Evolutionary conservation across 2,113 vertebrate genomes (phyloP).

Genomic region (Pomatorhinus ruficollis): DNA sequence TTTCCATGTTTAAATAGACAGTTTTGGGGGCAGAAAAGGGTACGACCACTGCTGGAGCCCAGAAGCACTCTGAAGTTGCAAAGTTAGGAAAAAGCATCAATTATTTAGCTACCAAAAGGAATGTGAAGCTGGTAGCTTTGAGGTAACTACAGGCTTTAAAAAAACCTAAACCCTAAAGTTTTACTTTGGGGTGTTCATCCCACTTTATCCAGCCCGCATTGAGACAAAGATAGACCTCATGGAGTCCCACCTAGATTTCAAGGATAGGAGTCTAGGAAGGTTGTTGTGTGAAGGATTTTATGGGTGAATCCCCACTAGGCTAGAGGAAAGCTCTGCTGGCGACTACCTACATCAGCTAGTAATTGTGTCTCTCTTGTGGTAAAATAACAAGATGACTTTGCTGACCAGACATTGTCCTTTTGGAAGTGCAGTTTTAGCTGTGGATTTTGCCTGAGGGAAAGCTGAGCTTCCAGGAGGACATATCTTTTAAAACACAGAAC

Average conservation of each 20-base stretch:
- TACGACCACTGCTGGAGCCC: not conserved
- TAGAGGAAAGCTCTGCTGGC: not conserved
- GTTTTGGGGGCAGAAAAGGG: not conserved
- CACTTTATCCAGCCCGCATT: not conserved
- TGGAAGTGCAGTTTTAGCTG: not conserved
- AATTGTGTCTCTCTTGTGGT: not conserved
- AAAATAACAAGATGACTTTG: not conserved
- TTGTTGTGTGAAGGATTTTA: not conserved
- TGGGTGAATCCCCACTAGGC: not conserved
- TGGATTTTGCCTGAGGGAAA: not conserved
- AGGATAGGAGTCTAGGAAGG: not conserved
- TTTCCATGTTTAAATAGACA: not conserved
- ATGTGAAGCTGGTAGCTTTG: not conserved
- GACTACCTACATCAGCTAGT: not conserved
- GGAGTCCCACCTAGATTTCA: not conserved
- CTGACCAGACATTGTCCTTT: not conserved
- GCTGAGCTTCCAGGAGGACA: not conserved
- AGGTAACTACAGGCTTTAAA: not conserved
- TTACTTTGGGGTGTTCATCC: not conserved
- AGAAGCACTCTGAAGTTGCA: not conserved
- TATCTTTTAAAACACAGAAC: not conserved
- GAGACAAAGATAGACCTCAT: not conserved
- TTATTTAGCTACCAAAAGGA: not conserved
- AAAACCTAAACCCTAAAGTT: not conserved
- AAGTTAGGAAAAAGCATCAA: not conserved